phyloP scores from a whole-genome alignment of 37 sponge, comb jelly and placozoan genomes.

The Cladorhizidae sp. region DNA sequence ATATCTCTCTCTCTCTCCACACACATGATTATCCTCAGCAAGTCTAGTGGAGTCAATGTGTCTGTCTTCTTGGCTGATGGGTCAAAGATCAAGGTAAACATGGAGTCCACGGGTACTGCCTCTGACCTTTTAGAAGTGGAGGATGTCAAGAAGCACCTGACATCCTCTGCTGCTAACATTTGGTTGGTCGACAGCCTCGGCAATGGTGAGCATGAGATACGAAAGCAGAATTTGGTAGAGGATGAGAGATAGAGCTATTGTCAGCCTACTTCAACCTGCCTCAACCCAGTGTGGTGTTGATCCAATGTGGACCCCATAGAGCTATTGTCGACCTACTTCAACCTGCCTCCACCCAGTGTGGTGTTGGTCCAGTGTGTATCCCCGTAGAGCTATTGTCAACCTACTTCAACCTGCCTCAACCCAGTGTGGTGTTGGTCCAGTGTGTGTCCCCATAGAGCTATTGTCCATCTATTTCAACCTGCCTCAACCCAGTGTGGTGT shows the following conservation, averaged over 20 bases:
- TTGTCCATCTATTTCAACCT: too few relatives aligned
- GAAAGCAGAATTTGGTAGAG: too few relatives aligned
- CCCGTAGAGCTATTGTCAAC: too few relatives aligned
- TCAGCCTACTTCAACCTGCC: not conserved
- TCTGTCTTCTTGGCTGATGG: constrained; percentile 44
- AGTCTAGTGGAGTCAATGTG: constrained; percentile 1
- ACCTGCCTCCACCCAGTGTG: too few relatives aligned
- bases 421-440: too few relatives aligned
- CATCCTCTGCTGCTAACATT: constrained; percentile 48
- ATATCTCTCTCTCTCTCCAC: constrained; percentile 1
- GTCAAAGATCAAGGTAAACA: constrained; percentile 24
- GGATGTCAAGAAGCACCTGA: constrained; percentile 50
- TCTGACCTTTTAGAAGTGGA: constrained; percentile 45
- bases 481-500: too few relatives aligned
- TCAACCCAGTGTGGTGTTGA: not conserved
- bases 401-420: too few relatives aligned
- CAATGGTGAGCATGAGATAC: constrained; percentile 26
- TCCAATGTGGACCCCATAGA: not conserved
- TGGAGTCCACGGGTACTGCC: constrained; percentile 32
- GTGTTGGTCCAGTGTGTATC: too few relatives aligned
- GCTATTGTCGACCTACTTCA: too few relatives aligned
- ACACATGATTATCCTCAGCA: not conserved
- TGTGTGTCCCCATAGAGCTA: too few relatives aligned
- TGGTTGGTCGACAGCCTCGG: constrained; percentile 65
- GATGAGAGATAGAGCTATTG: too few relatives aligned